phyloP scores from a whole-genome alignment of 2,888 invertebrate genomes.

The Stenoptilia bipunctidactyla region DNA sequence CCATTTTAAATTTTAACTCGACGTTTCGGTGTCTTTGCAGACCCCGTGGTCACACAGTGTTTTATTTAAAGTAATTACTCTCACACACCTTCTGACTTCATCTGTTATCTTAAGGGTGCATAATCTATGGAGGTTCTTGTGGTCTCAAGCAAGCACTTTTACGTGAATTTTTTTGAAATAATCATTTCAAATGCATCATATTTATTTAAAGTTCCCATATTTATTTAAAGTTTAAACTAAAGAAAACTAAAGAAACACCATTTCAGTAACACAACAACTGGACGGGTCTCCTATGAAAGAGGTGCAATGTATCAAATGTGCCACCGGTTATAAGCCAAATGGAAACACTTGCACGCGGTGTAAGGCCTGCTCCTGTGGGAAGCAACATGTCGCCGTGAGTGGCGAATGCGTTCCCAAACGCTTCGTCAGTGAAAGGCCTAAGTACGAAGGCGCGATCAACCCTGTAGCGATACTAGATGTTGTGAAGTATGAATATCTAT shows the following conservation, averaged over 20 bases:
- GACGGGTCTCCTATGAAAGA: conserved; percentile 53
- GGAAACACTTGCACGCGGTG: conserved; percentile 41
- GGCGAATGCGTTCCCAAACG: conserved; percentile 40
- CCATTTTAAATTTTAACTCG: too few species aligned
- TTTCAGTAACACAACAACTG: conserved; percentile 47
- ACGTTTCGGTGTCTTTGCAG: too few species aligned
- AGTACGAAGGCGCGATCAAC: conserved; percentile 37
- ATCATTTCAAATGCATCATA: too few species aligned
- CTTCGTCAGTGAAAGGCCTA: conserved; percentile 37
- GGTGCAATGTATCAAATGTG: conserved; percentile 52
- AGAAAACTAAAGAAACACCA: background rate
- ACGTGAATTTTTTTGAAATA: too few species aligned
- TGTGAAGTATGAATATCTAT: conserved; percentile 49
- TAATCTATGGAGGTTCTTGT: too few species aligned
- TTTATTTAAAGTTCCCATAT: too few species aligned
- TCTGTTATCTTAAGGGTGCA: too few species aligned
- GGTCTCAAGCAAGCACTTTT: too few species aligned
- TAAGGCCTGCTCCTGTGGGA: conserved; percentile 35
- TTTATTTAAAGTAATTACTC: too few species aligned
- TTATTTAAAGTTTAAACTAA: too few species aligned
- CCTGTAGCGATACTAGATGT: conserved; percentile 35
- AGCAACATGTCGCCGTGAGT: conserved; percentile 32
- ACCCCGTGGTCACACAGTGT: too few species aligned
- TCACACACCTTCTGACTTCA: too few species aligned
- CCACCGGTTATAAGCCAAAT: conserved; percentile 34